Conservation (phyloP, 1,140 invertebrate species). For the Drosophila setifemur region DNA sequence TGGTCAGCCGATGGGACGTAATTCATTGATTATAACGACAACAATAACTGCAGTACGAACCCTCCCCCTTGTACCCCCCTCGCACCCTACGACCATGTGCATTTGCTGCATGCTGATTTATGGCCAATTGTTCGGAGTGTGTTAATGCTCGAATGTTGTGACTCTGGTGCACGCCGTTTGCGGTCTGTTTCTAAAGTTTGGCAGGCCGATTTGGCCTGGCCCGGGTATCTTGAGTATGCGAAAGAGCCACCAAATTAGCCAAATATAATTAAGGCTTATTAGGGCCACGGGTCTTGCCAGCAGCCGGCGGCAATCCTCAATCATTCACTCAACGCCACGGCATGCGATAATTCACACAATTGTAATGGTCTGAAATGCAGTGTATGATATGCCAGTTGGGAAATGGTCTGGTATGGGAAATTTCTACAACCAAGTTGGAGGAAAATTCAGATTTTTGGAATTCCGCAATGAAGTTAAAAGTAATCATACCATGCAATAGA, state of each 20-base stretch:
- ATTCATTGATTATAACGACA: constrained; percentile 80
- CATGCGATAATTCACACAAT: constrained; percentile 70
- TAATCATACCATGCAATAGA: too few relatives aligned
- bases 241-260: constrained; percentile 44
- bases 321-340: background rate
- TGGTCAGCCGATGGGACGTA: constrained; percentile 79
- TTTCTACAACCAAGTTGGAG: too few relatives aligned
- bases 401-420: constrained; percentile 33
- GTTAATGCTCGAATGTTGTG: constrained; percentile 30
- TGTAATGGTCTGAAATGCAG: constrained; percentile 27
- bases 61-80: background rate
- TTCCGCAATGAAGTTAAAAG: background rate
- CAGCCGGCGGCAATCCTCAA: constrained; percentile 11
- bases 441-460: background rate
- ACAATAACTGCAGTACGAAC: constrained; percentile 74
- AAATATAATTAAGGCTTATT: constrained; percentile 71
- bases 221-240: constrained; percentile 12
- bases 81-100: constrained; percentile 13
- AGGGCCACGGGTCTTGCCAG: constrained; percentile 34
- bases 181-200: constrained; percentile 32
- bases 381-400: background rate
- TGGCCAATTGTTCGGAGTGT: constrained; percentile 64
- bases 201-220: constrained; percentile 14
- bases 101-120: constrained; percentile 70
- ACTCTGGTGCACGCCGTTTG: constrained; percentile 31